Conservation (phyloP, 2,113 vertebrate genomes). For the Pseudopipra pipra region DNA sequence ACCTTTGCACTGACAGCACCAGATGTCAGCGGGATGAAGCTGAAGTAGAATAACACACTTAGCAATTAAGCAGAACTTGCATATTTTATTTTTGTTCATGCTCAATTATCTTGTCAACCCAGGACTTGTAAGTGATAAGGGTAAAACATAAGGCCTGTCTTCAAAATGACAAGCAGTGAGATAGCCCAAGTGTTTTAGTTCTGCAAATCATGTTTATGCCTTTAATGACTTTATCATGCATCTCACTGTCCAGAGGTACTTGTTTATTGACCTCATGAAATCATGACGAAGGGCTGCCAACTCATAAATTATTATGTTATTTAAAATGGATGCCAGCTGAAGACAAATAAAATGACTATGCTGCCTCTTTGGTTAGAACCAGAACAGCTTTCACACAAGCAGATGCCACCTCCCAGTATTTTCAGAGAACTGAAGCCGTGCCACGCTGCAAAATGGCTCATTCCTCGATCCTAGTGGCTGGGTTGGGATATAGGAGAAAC, state of each 20-base stretch:
- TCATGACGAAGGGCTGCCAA: background rate
- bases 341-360: background rate
- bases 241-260: background rate
- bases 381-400: background rate
- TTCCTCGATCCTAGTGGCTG: background rate
- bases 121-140: background rate
- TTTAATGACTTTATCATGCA: background rate
- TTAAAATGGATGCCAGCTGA: background rate
- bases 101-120: background rate
- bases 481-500: background rate
- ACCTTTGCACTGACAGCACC: background rate
- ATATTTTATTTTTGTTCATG: background rate
- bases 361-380: background rate
- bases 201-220: background rate
- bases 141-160: background rate
- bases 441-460: background rate
- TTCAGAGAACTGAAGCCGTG: background rate
- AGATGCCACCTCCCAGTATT: background rate
- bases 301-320: background rate
- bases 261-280: background rate
- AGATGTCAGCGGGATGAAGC: background rate
- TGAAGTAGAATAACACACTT: background rate
- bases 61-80: background rate
- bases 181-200: background rate
- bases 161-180: background rate